Evolutionary conservation across 2,888 invertebrate species (phyloP).

Genomic region (Pilophorus perplexus): DNA sequence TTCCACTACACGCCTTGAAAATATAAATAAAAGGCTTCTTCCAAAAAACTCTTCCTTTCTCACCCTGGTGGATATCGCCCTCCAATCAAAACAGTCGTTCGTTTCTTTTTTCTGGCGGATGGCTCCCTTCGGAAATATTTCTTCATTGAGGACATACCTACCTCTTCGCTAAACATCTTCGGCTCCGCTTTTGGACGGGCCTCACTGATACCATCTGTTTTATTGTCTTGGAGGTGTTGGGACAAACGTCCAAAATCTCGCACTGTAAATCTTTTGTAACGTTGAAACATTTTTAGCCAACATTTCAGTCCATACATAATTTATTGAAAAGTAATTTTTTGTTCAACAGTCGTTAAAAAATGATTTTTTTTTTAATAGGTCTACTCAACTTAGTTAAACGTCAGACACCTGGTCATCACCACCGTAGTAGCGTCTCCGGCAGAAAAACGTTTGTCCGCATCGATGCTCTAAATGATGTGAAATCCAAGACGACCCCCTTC

Average conservation of each 20-base stretch:
- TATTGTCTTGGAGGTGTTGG: background rate
- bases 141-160: constrained; percentile 24
- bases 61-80: background rate
- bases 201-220: constrained; percentile 10
- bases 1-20: constrained; percentile 21
- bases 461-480: constrained; percentile 6
- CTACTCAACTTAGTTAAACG: no score
- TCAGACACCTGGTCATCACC: no score
- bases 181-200: background rate
- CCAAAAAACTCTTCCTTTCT: constrained; percentile 13
- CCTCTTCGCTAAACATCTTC: constrained; percentile 4
- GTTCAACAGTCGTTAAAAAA: no score
- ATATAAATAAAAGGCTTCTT: constrained; percentile 30
- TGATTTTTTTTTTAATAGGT: no score
- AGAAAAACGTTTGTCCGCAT: no score
- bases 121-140: constrained; percentile 19
- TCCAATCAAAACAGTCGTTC: background rate
- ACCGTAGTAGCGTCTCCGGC: no score
- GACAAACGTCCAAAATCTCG: background rate
- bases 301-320: no score
- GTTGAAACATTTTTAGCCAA: no score
- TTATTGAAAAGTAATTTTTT: no score
- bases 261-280: no score
- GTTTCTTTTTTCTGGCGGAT: background rate
- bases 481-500: background rate